These are phyloP conservation scores for Leiothrix lutea DNA, from an alignment of 2,113 vertebrate species.

Conservation along the genomic window DNA sequence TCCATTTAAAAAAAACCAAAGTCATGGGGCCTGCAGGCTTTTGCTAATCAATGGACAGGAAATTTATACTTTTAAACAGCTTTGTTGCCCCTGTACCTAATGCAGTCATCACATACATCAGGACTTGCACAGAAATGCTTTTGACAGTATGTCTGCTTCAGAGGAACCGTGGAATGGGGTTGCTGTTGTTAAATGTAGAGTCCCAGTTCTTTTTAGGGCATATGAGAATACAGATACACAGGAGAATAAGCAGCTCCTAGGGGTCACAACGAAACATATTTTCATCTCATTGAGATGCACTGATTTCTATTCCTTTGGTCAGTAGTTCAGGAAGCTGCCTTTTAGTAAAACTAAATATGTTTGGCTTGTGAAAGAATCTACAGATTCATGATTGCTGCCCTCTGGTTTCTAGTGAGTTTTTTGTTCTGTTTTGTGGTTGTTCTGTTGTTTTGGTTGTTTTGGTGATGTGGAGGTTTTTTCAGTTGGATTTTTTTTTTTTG, in stretches of 20 bases:
- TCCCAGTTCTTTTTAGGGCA: background rate
- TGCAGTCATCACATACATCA: constrained; percentile 2
- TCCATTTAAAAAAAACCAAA: background rate
- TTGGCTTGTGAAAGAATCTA: background rate
- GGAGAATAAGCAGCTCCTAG: background rate
- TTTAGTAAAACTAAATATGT: background rate
- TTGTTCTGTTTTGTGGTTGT: background rate
- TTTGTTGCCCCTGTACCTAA: background rate
- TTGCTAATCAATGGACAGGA: constrained; percentile 44
- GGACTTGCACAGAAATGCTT: background rate
- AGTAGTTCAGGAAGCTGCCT: background rate
- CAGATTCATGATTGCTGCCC: background rate
- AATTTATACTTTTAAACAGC: constrained; percentile 26
- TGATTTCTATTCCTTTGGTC: background rate
- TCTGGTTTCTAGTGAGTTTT: background rate
- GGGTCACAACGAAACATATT: background rate
- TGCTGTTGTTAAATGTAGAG: background rate
- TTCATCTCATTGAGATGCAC: background rate
- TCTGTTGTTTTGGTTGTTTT: background rate
- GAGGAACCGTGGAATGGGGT: background rate
- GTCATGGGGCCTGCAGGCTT: background rate
- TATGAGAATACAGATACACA: background rate
- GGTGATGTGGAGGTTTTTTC: background rate
- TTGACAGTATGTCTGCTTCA: background rate
- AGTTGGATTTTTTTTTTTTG: background rate